phyloP scores from a whole-genome alignment of 2,888 invertebrate genomes.

The Cyaniris semiargus region DNA sequence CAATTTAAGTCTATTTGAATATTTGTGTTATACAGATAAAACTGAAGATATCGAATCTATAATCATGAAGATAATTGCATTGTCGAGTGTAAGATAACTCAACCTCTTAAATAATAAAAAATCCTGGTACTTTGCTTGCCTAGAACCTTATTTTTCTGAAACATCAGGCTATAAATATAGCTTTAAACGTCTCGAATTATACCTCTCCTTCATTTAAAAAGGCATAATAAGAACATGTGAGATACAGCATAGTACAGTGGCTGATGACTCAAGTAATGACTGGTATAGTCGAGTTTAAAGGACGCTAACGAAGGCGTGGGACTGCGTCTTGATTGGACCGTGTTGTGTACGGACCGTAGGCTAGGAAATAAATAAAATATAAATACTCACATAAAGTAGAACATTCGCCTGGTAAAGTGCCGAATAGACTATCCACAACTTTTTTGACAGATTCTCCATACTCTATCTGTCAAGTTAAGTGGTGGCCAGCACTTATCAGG shows the following conservation, averaged over 20 bases:
- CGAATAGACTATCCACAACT: too few species aligned
- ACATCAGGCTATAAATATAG: background rate
- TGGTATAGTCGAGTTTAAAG: slow-evolving; percentile 41
- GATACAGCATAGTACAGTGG: slow-evolving; percentile 5
- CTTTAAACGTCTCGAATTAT: background rate
- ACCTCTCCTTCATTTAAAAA: background rate
- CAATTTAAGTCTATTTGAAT: background rate
- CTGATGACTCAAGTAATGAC: slow-evolving; percentile 42
- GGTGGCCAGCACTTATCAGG: too few species aligned
- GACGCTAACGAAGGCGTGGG: slow-evolving; percentile 41
- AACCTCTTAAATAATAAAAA: too few species aligned
- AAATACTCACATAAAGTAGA: background rate
- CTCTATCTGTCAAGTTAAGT: too few species aligned
- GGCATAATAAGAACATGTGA: background rate
- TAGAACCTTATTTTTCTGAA: too few species aligned
- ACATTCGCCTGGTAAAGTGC: background rate
- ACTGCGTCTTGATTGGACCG: slow-evolving; percentile 10
- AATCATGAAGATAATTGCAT: background rate
- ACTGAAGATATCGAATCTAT: background rate
- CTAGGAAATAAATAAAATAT: background rate
- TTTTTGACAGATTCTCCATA: too few species aligned
- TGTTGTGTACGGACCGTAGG: slow-evolving; percentile 2
- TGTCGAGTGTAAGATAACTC: too few species aligned
- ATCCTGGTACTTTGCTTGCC: too few species aligned
- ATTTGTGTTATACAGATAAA: background rate